These are phyloP conservation scores for Grapholita molesta DNA, from an alignment of 1,140 invertebrate genomes.

Conservation along the genomic window DNA sequence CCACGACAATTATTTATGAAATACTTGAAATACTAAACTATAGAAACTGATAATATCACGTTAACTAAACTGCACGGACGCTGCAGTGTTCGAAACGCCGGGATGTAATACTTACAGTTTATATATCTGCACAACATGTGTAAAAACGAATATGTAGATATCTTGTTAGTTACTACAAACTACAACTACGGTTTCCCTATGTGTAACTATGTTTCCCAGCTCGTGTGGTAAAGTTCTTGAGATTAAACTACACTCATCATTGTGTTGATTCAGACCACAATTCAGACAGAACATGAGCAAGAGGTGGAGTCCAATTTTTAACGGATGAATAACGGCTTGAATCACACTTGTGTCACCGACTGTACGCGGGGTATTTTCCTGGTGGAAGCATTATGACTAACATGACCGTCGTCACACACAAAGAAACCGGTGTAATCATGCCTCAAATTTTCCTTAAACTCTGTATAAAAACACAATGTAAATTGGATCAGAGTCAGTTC, in stretches of 20 bases:
- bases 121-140: no score
- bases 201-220: neutral
- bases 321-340: constrained; percentile 23
- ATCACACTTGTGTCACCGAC: constrained; percentile 40
- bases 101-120: no score
- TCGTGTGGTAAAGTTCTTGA: neutral
- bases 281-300: no score
- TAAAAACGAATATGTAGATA: no score
- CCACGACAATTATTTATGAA: no score
- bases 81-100: no score
- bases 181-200: neutral
- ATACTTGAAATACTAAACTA: no score
- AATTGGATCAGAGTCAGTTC: constrained; percentile 22
- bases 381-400: constrained; percentile 44
- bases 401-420: neutral
- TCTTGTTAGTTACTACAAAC: neutral
- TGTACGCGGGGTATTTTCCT: constrained; percentile 61
- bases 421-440: constrained; percentile 16
- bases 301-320: neutral
- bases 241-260: neutral
- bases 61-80: no score
- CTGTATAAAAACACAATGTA: constrained; percentile 30
- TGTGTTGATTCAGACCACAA: no score
- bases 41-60: no score
- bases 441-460: constrained; percentile 50